Evolutionary conservation across 2,113 vertebrate genomes (phyloP).

Genomic region (Leucopsar rothschildi): DNA sequence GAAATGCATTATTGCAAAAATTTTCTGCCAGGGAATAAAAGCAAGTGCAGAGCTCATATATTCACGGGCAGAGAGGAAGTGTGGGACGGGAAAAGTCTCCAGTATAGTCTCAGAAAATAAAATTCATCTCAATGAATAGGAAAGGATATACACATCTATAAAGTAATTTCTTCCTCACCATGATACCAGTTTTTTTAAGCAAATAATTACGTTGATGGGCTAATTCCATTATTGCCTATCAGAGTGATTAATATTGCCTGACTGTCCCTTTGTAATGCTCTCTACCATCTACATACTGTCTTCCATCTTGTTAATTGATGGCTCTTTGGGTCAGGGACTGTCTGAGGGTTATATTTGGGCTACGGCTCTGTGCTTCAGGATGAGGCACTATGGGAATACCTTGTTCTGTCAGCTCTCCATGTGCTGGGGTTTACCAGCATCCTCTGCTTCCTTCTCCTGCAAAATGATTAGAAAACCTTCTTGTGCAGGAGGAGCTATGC

Average conservation of each 20-base stretch:
- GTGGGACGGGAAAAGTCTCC: background rate
- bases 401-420: background rate
- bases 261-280: background rate
- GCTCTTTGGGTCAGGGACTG: background rate
- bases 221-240: background rate
- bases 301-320: background rate
- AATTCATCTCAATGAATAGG: background rate
- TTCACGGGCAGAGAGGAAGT: fast-evolving
- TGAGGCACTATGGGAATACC: background rate
- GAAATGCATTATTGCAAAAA: background rate
- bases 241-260: background rate
- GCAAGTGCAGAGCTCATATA: background rate
- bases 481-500: background rate
- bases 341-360: background rate
- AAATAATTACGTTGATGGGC: background rate
- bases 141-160: background rate
- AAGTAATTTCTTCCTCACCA: background rate
- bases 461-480: background rate
- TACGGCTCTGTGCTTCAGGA: background rate
- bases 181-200: background rate
- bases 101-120: background rate
- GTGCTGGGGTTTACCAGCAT: background rate
- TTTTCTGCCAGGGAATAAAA: background rate
- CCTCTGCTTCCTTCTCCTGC: background rate
- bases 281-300: background rate